Evolutionary conservation across 2,113 vertebrate genomes (phyloP).

Genomic region (Chiloscyllium plagiosum): DNA sequence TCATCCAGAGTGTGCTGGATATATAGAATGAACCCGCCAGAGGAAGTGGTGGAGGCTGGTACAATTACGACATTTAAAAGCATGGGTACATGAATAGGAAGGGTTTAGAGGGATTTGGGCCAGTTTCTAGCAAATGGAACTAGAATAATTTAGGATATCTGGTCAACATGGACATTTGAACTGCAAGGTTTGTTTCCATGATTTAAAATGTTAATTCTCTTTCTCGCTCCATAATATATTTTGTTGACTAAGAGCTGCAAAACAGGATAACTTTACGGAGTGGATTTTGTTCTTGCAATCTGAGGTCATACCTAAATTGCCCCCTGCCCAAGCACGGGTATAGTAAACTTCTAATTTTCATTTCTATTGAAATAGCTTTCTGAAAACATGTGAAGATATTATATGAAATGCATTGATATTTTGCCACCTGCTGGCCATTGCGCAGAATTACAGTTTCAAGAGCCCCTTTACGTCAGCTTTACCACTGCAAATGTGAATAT

Average conservation of each 20-base stretch:
- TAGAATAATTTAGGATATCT: no score
- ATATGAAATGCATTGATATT: background rate
- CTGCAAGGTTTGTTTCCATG: no score
- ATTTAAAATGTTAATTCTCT: no score
- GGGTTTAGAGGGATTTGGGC: no score
- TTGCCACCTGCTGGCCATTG: background rate
- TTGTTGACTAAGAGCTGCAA: background rate
- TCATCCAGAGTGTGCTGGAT: no score
- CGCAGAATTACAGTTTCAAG: no score
- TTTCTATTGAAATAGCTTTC: background rate
- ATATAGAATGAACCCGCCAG: no score
- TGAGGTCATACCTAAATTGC: background rate
- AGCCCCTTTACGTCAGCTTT: background rate
- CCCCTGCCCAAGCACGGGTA: background rate
- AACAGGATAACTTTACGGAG: background rate
- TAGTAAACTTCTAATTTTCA: background rate
- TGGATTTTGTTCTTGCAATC: background rate
- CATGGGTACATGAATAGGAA: no score
- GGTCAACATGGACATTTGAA: no score
- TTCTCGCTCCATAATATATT: background rate
- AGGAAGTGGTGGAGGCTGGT: no score
- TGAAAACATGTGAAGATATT: background rate
- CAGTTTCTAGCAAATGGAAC: no score
- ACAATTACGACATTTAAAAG: no score
- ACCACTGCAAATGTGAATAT: background rate